phyloP scores from a whole-genome alignment of 64 coral and sea anemone genomes.

The Stichodactyla helianthus region DNA sequence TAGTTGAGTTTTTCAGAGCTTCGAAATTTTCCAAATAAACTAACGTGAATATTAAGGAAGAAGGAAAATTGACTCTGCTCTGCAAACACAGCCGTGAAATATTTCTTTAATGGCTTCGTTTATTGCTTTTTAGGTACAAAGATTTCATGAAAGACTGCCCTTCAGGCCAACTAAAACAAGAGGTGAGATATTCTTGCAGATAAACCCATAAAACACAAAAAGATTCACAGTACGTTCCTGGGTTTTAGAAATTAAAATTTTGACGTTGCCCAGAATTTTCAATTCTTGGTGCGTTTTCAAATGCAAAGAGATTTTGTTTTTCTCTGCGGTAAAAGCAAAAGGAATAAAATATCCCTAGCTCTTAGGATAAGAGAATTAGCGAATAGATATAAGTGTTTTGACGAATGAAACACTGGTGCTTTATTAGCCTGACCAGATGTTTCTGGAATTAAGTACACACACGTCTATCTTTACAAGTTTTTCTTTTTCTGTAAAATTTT shows the following conservation, averaged over 20 bases:
- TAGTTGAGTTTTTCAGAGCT: neutral
- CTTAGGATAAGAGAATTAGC: neutral
- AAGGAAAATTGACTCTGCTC: neutral
- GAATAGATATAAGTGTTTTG: neutral
- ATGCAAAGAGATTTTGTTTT: neutral
- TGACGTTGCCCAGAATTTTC: neutral
- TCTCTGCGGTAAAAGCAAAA: neutral
- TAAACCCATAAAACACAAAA: neutral
- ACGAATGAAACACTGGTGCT: neutral
- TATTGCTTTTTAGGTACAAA: constrained; percentile 60
- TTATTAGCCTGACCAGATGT: neutral
- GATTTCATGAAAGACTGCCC: constrained; percentile 99
- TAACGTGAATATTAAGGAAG: neutral
- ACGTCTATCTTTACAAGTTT: too few species aligned
- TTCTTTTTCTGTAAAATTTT: too few species aligned
- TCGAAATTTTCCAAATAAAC: neutral
- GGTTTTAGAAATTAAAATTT: neutral
- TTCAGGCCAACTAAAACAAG: constrained; percentile 87
- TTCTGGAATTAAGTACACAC: neutral
- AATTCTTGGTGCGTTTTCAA: neutral
- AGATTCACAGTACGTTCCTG: neutral
- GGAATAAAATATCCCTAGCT: neutral
- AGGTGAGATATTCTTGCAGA: constrained; percentile 37
- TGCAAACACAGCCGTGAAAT: neutral
- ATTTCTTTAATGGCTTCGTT: constrained; percentile 9